Percentiles rank a stretch among this genome's conserved stretches.
Evolutionary conservation across 2,113 vertebrate species (phyloP).

Genomic region (Conger conger): DNA sequence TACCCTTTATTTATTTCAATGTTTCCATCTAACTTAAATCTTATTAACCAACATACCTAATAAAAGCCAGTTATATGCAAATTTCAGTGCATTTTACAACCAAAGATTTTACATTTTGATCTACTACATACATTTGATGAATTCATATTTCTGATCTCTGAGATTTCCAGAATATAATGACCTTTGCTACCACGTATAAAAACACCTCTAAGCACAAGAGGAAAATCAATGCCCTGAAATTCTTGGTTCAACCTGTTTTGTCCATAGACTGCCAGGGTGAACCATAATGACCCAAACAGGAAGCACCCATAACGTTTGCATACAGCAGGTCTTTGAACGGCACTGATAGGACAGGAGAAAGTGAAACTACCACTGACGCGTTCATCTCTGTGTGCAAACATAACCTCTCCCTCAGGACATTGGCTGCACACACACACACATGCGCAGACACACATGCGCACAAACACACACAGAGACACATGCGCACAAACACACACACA

Average conservation of each 20-base stretch:
- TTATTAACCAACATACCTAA: background rate
- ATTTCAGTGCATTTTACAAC: background rate
- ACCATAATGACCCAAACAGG: background rate
- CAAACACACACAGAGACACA: background rate
- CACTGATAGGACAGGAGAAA: background rate
- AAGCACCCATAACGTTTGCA: background rate
- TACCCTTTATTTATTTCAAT: background rate
- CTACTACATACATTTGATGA: background rate
- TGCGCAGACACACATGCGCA: background rate
- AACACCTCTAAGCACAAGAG: background rate
- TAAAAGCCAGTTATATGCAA: background rate
- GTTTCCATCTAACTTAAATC: background rate
- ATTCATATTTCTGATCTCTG: background rate
- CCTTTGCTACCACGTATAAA: background rate
- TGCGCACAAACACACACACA: background rate
- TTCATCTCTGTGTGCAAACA: background rate
- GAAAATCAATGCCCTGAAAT: background rate
- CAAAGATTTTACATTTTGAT: background rate
- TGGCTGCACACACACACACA: background rate
- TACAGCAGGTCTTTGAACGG: background rate
- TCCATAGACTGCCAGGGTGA: background rate
- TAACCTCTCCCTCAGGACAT: background rate
- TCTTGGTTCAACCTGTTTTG: background rate
- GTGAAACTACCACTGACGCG: background rate
- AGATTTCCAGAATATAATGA: background rate